A percentile compares a stretch with the other conserved stretches of the same genome.
These are phyloP conservation scores for Solenopsis invicta DNA, from an alignment of 1,140 invertebrate species.

Conservation along the genomic window DNA sequence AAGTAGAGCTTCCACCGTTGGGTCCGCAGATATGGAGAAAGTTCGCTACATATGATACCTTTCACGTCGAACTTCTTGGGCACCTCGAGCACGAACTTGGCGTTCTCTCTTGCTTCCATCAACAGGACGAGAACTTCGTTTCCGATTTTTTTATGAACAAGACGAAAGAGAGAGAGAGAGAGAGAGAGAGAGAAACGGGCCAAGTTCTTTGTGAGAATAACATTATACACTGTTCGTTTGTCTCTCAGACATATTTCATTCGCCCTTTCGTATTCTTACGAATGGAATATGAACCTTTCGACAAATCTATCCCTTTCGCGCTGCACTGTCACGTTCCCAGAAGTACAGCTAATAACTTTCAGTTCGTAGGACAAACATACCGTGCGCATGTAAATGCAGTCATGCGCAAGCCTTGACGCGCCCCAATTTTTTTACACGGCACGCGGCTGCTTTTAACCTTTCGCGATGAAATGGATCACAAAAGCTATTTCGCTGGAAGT, in stretches of 20 bases:
- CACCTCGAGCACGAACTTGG: slow-evolving; percentile 6
- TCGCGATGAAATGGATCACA: slow-evolving; percentile 56
- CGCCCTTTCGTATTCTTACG: neutral
- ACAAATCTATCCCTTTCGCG: neutral
- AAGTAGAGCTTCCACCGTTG: slow-evolving; percentile 17
- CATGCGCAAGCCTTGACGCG: slow-evolving; percentile 2
- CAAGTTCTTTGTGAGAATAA: slow-evolving; percentile 52
- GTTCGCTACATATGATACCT: slow-evolving; percentile 13
- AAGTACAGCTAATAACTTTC: slow-evolving; percentile 41
- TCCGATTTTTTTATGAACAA: slow-evolving; percentile 22
- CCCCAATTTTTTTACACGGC: slow-evolving; percentile 47
- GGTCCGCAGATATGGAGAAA: slow-evolving; percentile 5
- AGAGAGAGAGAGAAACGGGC: too few relatives aligned
- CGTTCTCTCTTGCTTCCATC: neutral
- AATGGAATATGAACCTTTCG: neutral
- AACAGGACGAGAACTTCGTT: neutral
- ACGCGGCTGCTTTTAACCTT: slow-evolving; percentile 57
- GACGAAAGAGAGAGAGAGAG: too few relatives aligned
- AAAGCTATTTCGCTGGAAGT: slow-evolving; percentile 43
- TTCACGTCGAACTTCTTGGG: slow-evolving; percentile 50
- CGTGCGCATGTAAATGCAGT: slow-evolving; percentile 38
- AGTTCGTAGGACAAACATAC: slow-evolving; percentile 42
- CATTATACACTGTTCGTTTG: slow-evolving; percentile 28
- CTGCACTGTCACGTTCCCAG: slow-evolving; percentile 1
- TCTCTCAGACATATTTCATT: neutral